Base-by-base conservation (phyloP, 2,888 invertebrate genomes). In the Chalcosyrphus nemorum region DNA sequence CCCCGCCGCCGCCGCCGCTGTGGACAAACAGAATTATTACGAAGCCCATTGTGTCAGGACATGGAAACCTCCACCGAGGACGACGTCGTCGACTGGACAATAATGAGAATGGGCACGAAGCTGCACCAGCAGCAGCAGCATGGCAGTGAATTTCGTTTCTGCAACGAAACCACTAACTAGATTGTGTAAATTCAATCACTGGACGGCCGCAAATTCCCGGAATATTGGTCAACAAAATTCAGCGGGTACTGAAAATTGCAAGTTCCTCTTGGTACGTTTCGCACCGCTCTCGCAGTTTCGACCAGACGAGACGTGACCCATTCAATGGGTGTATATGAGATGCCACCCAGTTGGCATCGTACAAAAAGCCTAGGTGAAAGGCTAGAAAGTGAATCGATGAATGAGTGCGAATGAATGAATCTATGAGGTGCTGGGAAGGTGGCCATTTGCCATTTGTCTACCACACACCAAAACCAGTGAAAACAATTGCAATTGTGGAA, bases 111-210 rank as follows among this genome's bases (percentile, higher is more conserved):
- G 70, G 75, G 54, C 45, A 38, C 5, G 43, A 38, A 47, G 38
- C 24, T 9, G 47, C 17, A 15, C 21, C 38, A 57, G 43, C 27
- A 47, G 38, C 24, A n/a, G 47, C 17, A 15, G 29, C 38, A 57
- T 63, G 66, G 65, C 35, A 76, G 65, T 59, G 78, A 75, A 75
- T 80, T 74, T 78, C 74, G 57, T 80, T 70, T 63, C 65, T 74
- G 57, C 81, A 85, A 75, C 57, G 80, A 63, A 81, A 76, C 85
- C 81, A 66, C 85, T 85, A 85, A 85, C 85, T 81, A 75, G 85
- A 85, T 85, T 85, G 85, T 85, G 85, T 85, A 85, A 85, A 85
- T 85, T 85, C 85, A 85, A 85, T 85, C 85, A 85, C 63, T 66
- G 72, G 71, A 43, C 35, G 66, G 74, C 85, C 85, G 27, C 85